phyloP scores from a whole-genome alignment of 2,113 vertebrate genomes.

The Panthera tigris region DNA sequence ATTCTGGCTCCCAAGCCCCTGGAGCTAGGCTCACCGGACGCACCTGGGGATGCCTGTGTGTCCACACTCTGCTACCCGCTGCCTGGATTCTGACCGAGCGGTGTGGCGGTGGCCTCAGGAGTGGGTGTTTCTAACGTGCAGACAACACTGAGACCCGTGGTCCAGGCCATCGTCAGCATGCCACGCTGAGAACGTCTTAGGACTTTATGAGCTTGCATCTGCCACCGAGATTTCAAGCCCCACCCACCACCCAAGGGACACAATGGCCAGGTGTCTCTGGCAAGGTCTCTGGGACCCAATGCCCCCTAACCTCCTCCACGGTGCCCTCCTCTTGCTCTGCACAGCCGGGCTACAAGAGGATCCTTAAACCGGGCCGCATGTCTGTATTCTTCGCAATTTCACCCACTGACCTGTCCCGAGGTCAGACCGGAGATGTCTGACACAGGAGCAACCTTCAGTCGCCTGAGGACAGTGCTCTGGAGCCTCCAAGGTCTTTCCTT shows the following conservation, averaged over 20 bases:
- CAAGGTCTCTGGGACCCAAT: neutral
- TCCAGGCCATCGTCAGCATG: neutral
- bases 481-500: neutral
- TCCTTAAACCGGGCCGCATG: accelerated
- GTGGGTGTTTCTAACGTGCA: neutral
- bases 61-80: no score
- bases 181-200: neutral
- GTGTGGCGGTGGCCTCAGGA: neutral
- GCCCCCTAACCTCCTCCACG: neutral
- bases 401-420: neutral
- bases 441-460: neutral
- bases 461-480: neutral
- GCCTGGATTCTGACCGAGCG: neutral
- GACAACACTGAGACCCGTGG: neutral
- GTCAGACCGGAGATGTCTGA: neutral
- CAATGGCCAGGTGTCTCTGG: neutral
- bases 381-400: neutral
- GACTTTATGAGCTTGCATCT: neutral
- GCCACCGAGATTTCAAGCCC: neutral
- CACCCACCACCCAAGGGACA: neutral
- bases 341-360: neutral
- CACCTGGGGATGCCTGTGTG: neutral
- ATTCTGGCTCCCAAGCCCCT: neutral
- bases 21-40: neutral
- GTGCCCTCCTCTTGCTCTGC: neutral